These are phyloP conservation scores for Oxygymnocypris stewartii DNA, from an alignment of 2,113 vertebrate species.

Conservation along the genomic window DNA sequence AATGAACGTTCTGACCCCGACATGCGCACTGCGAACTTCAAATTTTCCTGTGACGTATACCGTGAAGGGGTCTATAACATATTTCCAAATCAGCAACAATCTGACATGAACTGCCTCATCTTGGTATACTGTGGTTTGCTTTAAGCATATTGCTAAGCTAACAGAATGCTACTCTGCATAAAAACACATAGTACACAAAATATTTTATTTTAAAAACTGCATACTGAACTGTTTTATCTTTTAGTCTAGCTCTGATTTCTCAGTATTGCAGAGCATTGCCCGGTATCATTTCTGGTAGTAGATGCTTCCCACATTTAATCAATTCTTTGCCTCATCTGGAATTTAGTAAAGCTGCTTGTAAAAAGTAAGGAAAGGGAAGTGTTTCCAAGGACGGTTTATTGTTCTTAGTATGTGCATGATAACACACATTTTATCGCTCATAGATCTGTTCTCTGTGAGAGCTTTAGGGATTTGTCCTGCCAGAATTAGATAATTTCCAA, in stretches of 20 bases:
- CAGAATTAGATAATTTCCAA: slow-evolving; percentile 4
- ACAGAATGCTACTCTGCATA: background rate
- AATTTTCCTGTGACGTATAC: no score
- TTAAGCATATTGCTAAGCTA: background rate
- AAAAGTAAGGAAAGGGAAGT: slow-evolving; percentile 2
- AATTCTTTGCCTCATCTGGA: slow-evolving; percentile 18
- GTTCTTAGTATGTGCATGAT: slow-evolving; percentile 14
- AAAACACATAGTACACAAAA: background rate
- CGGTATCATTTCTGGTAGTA: background rate
- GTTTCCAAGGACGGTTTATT: slow-evolving; percentile 25
- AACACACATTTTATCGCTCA: slow-evolving; percentile 1
- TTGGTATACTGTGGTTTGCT: background rate
- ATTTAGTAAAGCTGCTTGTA: slow-evolving; percentile 21
- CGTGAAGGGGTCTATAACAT: no score
- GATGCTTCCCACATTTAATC: background rate
- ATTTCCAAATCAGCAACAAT: background rate
- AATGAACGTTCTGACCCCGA: no score
- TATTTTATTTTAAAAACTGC: background rate
- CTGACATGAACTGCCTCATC: background rate
- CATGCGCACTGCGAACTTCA: no score
- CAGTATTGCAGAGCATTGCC: background rate
- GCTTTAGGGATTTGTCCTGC: slow-evolving; percentile 2
- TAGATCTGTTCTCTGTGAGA: slow-evolving; percentile 21
- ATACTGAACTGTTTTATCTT: background rate
- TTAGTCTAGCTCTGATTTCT: background rate